These are phyloP conservation scores for Limanda limanda DNA, from an alignment of 2,113 vertebrate species.

Conservation along the genomic window DNA sequence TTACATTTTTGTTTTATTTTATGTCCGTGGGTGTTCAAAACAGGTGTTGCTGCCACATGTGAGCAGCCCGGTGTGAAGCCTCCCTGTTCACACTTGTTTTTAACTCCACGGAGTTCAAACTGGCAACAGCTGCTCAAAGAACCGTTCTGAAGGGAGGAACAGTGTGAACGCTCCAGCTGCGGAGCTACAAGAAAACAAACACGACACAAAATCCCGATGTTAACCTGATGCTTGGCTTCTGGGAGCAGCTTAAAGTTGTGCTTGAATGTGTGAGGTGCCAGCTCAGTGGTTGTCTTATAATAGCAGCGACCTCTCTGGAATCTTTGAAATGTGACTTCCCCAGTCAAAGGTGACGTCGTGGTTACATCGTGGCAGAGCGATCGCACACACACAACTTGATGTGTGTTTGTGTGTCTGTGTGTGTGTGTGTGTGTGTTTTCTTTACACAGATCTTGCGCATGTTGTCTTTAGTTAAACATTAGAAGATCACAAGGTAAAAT, in stretches of 20 bases:
- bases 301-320: slow-evolving; percentile 56
- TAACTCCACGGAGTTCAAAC: slow-evolving; percentile 11
- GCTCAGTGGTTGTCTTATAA: slow-evolving; percentile 39
- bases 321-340: slow-evolving; percentile 31
- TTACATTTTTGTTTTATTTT: not conserved
- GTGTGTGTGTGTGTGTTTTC: not conserved
- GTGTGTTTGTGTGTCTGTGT: too few species aligned
- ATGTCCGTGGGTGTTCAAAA: slow-evolving; percentile 14
- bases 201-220: not conserved
- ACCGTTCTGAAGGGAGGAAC: slow-evolving; percentile 12
- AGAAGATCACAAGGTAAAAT: not conserved
- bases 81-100: not conserved
- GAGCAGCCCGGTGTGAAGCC: slow-evolving; percentile 23
- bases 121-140: slow-evolving; percentile 56
- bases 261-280: not conserved
- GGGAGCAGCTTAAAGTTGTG: slow-evolving; percentile 1
- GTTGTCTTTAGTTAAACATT: slow-evolving; percentile 11
- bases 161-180: slow-evolving; percentile 35
- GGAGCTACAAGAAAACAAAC: not conserved
- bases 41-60: slow-evolving; percentile 17
- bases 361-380: not conserved
- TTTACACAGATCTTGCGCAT: not conserved
- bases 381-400: not conserved
- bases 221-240: slow-evolving; percentile 2
- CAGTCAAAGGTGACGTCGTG: slow-evolving; percentile 34